Conservation (phyloP, 2,797 vertebrate genomes). For the Anableps anableps region DNA sequence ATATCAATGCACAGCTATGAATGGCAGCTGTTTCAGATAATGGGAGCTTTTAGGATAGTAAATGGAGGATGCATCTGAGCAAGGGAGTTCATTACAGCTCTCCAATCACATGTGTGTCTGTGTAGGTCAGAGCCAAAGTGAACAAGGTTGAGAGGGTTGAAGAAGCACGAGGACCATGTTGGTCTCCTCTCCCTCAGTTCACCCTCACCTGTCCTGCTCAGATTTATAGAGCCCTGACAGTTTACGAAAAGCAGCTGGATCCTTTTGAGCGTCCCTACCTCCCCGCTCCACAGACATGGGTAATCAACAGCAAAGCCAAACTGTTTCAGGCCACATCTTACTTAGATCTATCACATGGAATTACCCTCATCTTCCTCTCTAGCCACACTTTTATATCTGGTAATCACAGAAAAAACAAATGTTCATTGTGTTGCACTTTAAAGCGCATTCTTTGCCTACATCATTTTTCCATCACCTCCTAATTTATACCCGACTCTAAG, state of each 20-base stretch:
- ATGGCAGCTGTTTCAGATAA: constrained; percentile 47
- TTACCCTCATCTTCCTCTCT: constrained; percentile 13
- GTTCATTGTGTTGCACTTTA: constrained; percentile 6
- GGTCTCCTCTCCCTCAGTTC: constrained; percentile 22
- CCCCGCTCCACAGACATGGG: constrained; percentile 11
- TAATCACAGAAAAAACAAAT: constrained; percentile 27
- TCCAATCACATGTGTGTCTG: constrained; percentile 1
- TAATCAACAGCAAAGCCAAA: background rate
- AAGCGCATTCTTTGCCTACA: constrained; percentile 2
- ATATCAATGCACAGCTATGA: constrained; percentile 42
- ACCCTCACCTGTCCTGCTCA: constrained; percentile 53
- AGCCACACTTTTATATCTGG: constrained; percentile 12
- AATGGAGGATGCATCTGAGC: constrained; percentile 26
- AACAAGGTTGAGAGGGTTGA: constrained; percentile 20
- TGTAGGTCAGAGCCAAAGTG: background rate
- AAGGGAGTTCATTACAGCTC: constrained; percentile 36
- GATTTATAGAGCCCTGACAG: constrained; percentile 59
- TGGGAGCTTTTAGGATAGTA: constrained; percentile 51
- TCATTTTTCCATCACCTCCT: constrained; percentile 17
- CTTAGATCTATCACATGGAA: constrained; percentile 32
- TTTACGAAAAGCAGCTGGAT: constrained; percentile 65
- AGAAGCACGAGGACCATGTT: constrained; percentile 5
- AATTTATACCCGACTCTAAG: constrained; percentile 4
- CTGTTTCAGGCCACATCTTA: constrained; percentile 14
- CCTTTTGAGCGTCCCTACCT: constrained; percentile 13